These are phyloP conservation scores for Ictalurus punctatus DNA, from an alignment of 2,113 vertebrate genomes.

Conservation along the genomic window DNA sequence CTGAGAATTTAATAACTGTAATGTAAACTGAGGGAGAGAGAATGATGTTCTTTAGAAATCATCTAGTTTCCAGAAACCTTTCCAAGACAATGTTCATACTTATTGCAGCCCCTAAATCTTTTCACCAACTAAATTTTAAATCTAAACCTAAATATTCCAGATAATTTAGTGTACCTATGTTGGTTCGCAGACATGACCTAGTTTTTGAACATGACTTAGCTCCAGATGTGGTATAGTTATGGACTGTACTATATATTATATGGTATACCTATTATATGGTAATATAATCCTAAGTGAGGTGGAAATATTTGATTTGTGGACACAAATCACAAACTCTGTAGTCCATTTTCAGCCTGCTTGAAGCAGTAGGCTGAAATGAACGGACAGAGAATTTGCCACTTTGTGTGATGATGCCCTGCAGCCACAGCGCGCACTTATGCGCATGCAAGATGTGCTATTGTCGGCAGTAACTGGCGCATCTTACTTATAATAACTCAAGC, in stretches of 20 bases:
- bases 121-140: neutral
- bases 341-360: neutral
- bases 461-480: neutral
- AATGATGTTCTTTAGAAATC: neutral
- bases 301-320: neutral
- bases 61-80: neutral
- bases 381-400: neutral
- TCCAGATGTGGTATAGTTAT: neutral
- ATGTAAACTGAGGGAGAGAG: neutral
- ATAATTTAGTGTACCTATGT: neutral
- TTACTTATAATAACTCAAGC: neutral
- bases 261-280: no score
- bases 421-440: neutral
- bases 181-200: neutral
- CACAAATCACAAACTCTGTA: neutral
- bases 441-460: neutral
- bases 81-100: neutral
- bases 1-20: neutral
- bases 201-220: neutral
- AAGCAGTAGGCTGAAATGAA: neutral
- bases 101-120: neutral
- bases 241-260: neutral
- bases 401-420: neutral
- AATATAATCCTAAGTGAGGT: neutral
- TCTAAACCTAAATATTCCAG: neutral